Percentiles rank a stretch among this genome's conserved stretches.
These are phyloP conservation scores for Alloscopus bannaensis DNA, from an alignment of 2,888 invertebrate genomes.

Conservation along the genomic window DNA sequence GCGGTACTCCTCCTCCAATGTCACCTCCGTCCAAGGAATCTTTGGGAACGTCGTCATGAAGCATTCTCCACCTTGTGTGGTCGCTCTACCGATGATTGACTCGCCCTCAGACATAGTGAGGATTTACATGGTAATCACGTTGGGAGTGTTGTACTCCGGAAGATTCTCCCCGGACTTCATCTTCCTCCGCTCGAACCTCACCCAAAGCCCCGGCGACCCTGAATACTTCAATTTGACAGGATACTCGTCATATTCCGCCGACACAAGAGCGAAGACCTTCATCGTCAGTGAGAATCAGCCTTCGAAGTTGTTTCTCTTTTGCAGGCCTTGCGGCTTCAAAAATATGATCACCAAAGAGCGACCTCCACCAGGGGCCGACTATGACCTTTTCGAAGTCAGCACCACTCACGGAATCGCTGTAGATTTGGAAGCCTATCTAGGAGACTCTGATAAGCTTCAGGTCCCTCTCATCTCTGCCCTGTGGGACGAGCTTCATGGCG, in stretches of 20 bases:
- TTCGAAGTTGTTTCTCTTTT: slow-evolving; percentile 21
- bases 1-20: background rate
- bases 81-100: background rate
- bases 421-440: background rate
- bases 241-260: background rate
- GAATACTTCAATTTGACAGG: background rate
- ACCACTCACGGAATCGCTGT: background rate
- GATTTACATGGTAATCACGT: background rate
- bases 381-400: background rate
- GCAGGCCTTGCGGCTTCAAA: slow-evolving; percentile 2
- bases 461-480: background rate
- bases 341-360: background rate
- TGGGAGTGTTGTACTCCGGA: background rate
- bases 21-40: background rate
- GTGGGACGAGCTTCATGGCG: slow-evolving; percentile 21
- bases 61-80: background rate
- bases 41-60: background rate
- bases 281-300: slow-evolving; percentile 7
- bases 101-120: background rate
- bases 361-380: background rate
- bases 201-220: background rate
- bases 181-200: background rate
- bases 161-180: slow-evolving; percentile 24
- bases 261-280: background rate
- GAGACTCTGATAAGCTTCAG: background rate